Evolutionary conservation across 2,797 vertebrate species (phyloP), one percentile per base, ranked within the genome.

Genomic region (Chiroxiphia lanceolata): DNA sequence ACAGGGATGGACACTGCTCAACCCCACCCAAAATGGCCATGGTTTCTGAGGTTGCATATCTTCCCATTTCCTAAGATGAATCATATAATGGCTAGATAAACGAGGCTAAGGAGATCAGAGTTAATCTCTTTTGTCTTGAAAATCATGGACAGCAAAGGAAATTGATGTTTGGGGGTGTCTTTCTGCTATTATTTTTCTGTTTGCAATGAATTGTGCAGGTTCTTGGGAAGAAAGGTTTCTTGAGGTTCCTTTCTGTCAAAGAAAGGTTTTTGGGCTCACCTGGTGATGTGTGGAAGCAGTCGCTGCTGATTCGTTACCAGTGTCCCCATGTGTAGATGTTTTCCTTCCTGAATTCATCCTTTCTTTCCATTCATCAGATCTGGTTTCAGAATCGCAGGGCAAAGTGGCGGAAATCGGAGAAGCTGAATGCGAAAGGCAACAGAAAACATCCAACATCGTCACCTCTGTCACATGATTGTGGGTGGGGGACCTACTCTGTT

Each of bases 311-410:
- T 60, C 0, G 0, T 74, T 89, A 23, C n/a, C 47, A 34, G 12
- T 48, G 42, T 72, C 13, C 17, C 18, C 6, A 6, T 21, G 34
- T 36, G 31, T 33, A 31, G 50, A 14, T 71, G 13, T 7, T 19
- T 88, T 69, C 27, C 38, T 40, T 13, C 70, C 64, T 89, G 40
- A 89, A 53, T 64, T 16, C 5, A 27, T 59, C 19, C 8, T 77
- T 78, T 86, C 27, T 74, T 40, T 88, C 51, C 3, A 2, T 91
- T 85, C 71, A 27, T 79, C 89, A 99, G 99, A 99, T 99, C 44
- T 99, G 99, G 99, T 99, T 99, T 97, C 99, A 99, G 98, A 99
- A 99, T 95, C 99, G 99, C 61, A 97, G 99, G 79, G 99, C 99
- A 8, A 99, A 99, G 96, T 99, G 99, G 99, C 97, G 99, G 22